These are phyloP conservation scores for Narcine bancroftii DNA, from an alignment of 2,113 vertebrate genomes.

Conservation along the genomic window DNA sequence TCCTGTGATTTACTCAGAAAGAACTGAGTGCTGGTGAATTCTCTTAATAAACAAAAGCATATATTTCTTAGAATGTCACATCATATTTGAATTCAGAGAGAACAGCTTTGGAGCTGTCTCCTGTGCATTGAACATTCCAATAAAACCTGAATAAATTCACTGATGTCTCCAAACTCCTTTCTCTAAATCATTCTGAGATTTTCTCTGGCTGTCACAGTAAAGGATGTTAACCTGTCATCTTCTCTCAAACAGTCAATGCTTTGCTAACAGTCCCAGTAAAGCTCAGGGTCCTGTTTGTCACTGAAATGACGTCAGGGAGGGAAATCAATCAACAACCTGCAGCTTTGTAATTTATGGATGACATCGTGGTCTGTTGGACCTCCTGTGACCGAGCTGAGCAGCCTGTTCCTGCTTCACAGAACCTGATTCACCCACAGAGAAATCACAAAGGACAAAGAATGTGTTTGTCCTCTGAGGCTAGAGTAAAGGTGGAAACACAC, in stretches of 20 bases:
- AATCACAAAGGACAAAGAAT: not conserved
- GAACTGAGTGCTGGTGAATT: no score
- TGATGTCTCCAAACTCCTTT: not conserved
- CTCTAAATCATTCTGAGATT: not conserved
- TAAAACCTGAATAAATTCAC: not conserved
- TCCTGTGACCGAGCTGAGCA: not conserved
- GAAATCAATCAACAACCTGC: not conserved
- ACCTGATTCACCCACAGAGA: not conserved
- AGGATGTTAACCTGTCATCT: not conserved
- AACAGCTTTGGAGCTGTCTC: not conserved
- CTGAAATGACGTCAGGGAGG: not conserved
- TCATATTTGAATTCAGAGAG: constrained; percentile 14
- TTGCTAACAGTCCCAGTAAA: not conserved
- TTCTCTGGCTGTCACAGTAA: not conserved
- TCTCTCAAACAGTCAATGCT: not conserved
- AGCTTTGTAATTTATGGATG: not conserved
- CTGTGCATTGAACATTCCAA: not conserved
- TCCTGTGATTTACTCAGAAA: not conserved
- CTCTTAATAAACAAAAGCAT: not conserved
- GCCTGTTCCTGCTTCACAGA: not conserved
- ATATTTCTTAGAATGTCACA: not conserved
- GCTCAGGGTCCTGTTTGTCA: not conserved
- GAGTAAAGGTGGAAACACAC: no score
- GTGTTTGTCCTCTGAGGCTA: no score
- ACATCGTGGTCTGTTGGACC: not conserved